Percentiles rank a stretch among this genome's conserved stretches.
phyloP scores from a whole-genome alignment of 1,140 invertebrate genomes.

The Sycophila sp. region DNA sequence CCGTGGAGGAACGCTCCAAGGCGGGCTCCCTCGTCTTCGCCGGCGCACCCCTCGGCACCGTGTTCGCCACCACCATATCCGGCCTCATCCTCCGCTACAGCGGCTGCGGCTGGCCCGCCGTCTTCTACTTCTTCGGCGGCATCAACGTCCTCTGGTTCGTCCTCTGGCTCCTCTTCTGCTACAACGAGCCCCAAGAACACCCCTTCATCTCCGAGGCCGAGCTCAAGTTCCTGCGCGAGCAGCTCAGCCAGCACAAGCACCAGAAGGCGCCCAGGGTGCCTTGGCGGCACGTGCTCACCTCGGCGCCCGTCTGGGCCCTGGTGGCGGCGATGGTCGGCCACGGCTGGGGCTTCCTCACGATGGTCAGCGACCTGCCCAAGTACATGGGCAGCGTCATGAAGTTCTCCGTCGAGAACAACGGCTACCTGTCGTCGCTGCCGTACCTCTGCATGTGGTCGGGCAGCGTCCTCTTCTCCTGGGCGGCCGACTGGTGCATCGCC shows the following conservation, averaged over 20 bases:
- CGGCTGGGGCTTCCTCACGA: conserved; percentile 95
- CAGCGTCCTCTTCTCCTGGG: conserved; percentile 72
- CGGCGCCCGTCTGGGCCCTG: conserved; percentile 78
- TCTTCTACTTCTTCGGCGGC: conserved; percentile 86
- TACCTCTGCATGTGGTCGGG: conserved; percentile 80
- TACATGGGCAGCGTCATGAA: conserved; percentile 90
- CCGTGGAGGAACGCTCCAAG: conserved; percentile 76
- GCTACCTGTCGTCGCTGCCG: conserved; percentile 75
- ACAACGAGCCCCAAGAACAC: conserved; percentile 81
- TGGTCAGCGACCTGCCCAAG: conserved; percentile 91
- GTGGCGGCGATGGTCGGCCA: conserved; percentile 84
- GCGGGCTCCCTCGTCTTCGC: conserved; percentile 79
- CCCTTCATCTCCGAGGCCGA: conserved; percentile 86
- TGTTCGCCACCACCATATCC: conserved; percentile 77
- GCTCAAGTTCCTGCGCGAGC: conserved; percentile 76
- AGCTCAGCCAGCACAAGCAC: conserved; percentile 69
- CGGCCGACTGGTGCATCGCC: conserved; percentile 76
- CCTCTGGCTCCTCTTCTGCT: conserved; percentile 79
- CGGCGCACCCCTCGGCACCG: conserved; percentile 76
- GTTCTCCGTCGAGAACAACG: conserved; percentile 81
- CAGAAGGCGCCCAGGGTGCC: conserved; percentile 72
- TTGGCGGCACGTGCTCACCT: conserved; percentile 80
- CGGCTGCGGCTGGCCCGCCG: conserved; percentile 74
- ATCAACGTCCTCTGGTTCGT: conserved; percentile 79
- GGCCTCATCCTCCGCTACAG: conserved; percentile 75